These are phyloP conservation scores for Thaumatotibia leucotreta DNA, from an alignment of 1,140 invertebrate species.

Conservation along the genomic window DNA sequence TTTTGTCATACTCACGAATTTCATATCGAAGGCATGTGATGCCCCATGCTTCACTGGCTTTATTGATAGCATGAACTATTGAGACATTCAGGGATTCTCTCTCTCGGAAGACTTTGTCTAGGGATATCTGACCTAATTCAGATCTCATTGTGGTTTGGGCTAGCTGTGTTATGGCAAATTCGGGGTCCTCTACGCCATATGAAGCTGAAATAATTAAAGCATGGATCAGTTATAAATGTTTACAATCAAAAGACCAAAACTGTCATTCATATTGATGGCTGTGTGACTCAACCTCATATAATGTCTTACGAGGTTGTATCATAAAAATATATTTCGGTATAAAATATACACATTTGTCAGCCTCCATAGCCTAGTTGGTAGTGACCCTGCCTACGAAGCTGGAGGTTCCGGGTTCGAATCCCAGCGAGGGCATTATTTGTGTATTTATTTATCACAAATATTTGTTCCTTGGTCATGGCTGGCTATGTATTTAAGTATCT, in stretches of 20 bases:
- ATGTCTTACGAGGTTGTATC: too few relatives aligned
- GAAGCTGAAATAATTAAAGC: slow-evolving; percentile 80
- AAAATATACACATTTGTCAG: too few relatives aligned
- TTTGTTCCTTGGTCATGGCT: too few relatives aligned
- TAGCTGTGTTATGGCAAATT: slow-evolving; percentile 99
- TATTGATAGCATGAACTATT: slow-evolving; percentile 98
- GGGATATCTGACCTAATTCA: slow-evolving; percentile 97
- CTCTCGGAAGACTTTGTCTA: slow-evolving; percentile 98
- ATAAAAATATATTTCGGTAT: too few relatives aligned
- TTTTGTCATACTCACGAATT: slow-evolving; percentile 89
- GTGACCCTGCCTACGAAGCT: too few relatives aligned
- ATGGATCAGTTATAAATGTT: background rate
- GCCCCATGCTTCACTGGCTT: slow-evolving; percentile 98
- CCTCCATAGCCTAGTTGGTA: too few relatives aligned
- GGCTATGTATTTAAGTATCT: too few relatives aligned
- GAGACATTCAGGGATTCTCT: slow-evolving; percentile 96
- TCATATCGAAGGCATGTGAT: slow-evolving; percentile 98
- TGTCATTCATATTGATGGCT: background rate
- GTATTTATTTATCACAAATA: too few relatives aligned
- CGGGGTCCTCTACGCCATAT: slow-evolving; percentile 99
- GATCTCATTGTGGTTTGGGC: slow-evolving; percentile 99
- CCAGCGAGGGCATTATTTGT: too few relatives aligned
- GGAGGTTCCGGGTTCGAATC: too few relatives aligned
- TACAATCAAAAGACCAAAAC: background rate
- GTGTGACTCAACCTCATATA: too few relatives aligned